These are phyloP conservation scores for Rhaphigaster nebulosa DNA, from an alignment of 2,888 invertebrate species.

Conservation along the genomic window DNA sequence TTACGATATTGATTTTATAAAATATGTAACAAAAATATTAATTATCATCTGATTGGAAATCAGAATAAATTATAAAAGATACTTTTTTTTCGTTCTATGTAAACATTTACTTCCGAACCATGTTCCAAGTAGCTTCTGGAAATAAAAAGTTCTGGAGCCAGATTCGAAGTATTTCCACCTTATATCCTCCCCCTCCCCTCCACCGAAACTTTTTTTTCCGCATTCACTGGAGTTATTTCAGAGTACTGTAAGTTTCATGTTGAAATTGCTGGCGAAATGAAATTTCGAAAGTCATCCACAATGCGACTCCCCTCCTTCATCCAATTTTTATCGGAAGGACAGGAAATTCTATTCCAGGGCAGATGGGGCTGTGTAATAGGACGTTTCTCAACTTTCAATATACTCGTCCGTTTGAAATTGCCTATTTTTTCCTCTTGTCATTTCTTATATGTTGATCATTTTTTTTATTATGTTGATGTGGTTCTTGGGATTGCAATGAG, in stretches of 20 bases:
- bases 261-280: background rate
- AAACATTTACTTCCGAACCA: background rate
- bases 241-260: background rate
- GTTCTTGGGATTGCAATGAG: background rate
- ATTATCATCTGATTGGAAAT: too few relatives aligned
- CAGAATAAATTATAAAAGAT: too few relatives aligned
- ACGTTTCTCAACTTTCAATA: background rate
- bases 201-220: background rate
- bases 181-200: too few relatives aligned
- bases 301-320: background rate
- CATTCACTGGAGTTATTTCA: too few relatives aligned
- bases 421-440: background rate
- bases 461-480: background rate
- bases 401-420: background rate
- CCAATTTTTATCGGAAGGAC: constrained; percentile 9
- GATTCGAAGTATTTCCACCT: background rate
- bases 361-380: background rate
- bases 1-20: too few relatives aligned
- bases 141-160: background rate
- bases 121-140: background rate
- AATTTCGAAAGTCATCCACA: constrained; percentile 37
- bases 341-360: background rate
- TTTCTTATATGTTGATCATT: too few relatives aligned
- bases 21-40: too few relatives aligned
- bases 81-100: too few relatives aligned